These are phyloP conservation scores for Mesopsocus fuscifrons DNA, from an alignment of 2,888 invertebrate species.

Conservation along the genomic window DNA sequence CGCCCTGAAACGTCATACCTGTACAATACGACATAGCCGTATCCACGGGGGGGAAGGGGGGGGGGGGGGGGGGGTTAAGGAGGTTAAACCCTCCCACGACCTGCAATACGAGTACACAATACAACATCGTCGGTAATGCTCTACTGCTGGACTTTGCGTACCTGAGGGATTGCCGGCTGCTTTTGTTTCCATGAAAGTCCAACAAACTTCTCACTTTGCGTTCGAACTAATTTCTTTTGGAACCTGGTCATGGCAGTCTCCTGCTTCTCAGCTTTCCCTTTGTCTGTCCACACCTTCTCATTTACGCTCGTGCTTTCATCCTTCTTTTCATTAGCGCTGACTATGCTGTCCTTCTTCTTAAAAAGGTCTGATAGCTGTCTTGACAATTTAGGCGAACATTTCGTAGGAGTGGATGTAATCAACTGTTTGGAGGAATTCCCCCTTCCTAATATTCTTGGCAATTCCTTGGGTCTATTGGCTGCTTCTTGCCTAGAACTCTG, in stretches of 20 bases:
- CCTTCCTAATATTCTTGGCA: not conserved
- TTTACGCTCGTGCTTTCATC: no score
- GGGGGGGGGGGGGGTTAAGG: no score
- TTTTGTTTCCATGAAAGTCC: constrained; percentile 2
- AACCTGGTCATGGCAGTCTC: constrained; percentile 8
- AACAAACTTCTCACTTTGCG: constrained; percentile 22
- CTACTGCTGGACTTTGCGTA: constrained; percentile 16
- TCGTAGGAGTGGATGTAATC: no score
- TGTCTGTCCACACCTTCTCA: not conserved
- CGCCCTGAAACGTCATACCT: no score
- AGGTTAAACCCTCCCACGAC: no score
- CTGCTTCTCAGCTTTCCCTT: constrained; percentile 6
- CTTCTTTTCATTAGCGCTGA: no score
- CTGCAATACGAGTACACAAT: no score
- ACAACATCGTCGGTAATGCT: no score
- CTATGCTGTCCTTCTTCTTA: not conserved
- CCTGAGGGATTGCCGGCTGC: not conserved
- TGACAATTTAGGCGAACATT: not conserved
- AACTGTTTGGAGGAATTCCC: not conserved
- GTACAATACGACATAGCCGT: no score
- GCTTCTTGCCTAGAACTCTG: no score
- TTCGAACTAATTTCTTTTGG: constrained; percentile 19
- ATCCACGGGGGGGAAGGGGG: no score
- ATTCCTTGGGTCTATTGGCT: not conserved
- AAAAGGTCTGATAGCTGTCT: not conserved